Base-by-base conservation (phyloP, 2,888 invertebrate species). In the Caenorhabditis sp. region DNA sequence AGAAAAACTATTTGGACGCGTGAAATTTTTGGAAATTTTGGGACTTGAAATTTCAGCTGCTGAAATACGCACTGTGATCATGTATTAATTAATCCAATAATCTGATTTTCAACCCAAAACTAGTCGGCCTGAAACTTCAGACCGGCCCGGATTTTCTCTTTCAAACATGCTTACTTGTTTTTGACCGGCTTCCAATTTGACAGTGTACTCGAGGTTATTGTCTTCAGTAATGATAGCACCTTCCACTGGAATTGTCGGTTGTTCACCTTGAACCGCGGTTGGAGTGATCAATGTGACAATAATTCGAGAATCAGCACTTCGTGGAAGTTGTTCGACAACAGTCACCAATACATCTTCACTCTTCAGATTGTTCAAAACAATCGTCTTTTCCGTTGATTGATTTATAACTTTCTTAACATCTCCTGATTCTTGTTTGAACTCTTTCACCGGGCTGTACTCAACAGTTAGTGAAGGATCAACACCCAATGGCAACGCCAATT, bases 381-480 rank as follows among this genome's bases (percentile, higher is more conserved):
- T 75, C 49, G 65, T 65, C 66, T 83, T 82, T 23, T 82, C 81
- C 64, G 76, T 72, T 27, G 69, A 71, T n/a, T 64, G 60, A 0
- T 69, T 37, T 14, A 70, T 69, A 49, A 58, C 49, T 60, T 76
- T 78, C 36, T 64, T 69, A 64, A 78, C 64, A 19, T 69, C 36
- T 57, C 78, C 78, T 17, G 36, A 60, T 64, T 79, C 74, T 43
- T 88, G 87, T 10, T 83, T 82, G 71, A 80, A 86, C 76, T 87
- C 88, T 61, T 83, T 82, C 59, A 84, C 81, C 19, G 89, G 88
- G 62, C 87, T 83, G 81, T 88, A 88, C 19, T 75, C 82, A 8
- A 89, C 81, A 66, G 84, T 82, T 23, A 89, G 82, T 14, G 88
- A 82, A 5, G 87, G 85, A 71, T 89, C 89, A 14, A 88, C 85